Evolutionary conservation across 2,113 vertebrate species (phyloP), one percentile per base, ranked within the genome.

Genomic region (Accipiter virgatus): DNA sequence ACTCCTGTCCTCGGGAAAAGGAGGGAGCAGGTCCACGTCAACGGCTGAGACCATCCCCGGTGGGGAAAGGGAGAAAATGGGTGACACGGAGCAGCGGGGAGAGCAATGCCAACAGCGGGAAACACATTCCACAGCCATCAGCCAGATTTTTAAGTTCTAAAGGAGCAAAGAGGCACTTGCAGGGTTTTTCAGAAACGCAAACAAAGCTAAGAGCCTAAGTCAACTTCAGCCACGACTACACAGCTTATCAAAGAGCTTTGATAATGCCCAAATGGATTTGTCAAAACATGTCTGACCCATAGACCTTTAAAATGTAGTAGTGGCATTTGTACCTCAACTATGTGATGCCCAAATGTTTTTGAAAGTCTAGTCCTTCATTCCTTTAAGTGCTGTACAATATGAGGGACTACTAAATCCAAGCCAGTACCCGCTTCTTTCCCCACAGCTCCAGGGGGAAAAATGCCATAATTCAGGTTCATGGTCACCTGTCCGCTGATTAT

Each of bases 1-100:
- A 58, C 31, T 34, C 9, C 12, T 7, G 6, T 17, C 40, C 59
- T 40, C 34, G 40, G 55, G 36, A 48, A 70, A 13, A 74, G 38
- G 26, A 80, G 9, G 26, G 48, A 72, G 25, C 22, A n/a, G n/a
- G 29, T 47, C 23, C 34, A 7, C 0, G 0, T 66, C 36, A 40
- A 27, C 6, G 34, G 25, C 81, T 62, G 45, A 82, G 18, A 32
- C n/a, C 9, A 63, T 32, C 32, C 25, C 61, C 36, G 7, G 10
- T 29, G 15, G 17, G 58, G 3, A 59, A 91, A 67, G 50, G 6
- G 25, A 71, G 36, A 9, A 23, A 78, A 16, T 1, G 74, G 42
- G 22, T 74, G 50, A 67, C 13, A 14, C 6, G 25, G 16, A 59
- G 8, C 29, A 65, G 19, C 34, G 50, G 14, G 26, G 31, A 79